Evolutionary conservation across 1,140 invertebrate species (phyloP), one percentile per base, ranked within the genome.

Genomic region (Drosophila teissieri): DNA sequence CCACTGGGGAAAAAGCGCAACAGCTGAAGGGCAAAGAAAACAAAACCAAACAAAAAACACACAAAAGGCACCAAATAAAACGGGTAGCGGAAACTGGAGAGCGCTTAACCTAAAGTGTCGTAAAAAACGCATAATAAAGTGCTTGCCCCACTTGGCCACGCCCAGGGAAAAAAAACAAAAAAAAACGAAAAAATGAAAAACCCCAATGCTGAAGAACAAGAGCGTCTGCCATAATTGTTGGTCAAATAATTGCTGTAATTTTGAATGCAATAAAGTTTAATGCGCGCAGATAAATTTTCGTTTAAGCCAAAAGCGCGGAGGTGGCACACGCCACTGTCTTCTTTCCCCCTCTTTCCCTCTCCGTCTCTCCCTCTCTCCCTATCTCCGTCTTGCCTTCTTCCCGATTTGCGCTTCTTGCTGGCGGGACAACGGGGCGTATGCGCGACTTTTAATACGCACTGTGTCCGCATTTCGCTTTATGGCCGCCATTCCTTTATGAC

Each of bases 261-360:
- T 89, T 83, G 79, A 80, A 73, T 73, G 84, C 76, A 72, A 88
- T 88, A 76, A 88, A 88, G 65, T 89, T 88, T 88, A 88, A 88
- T 83, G 80, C 27, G 75, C 53, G 44, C 56, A 83, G 83, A 88
- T 88, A 88, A 88, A 88, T 89, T 89, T 89, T 73, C 83, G 83
- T 89, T 88, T 88, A 88, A 89, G 83, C 83, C 79, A 67, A 73
- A 55, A 34, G 65, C 36, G 68, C 65, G 68, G 68, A 70, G 67
- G 56, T 70, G 73, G 46, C 67, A 53, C 63, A 60, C 64, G 56
- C 40, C 63, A 22, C 10, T 14, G 36, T 78, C 68, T 54, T 31
- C 51, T 44, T 22, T 24, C 22, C 0, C 3, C 3, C 0, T 24
- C 22, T 24, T 37, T 54, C 31, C 24, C 19, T 37, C 24, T 17